These are phyloP conservation scores for Ptychobarbus kaznakovi DNA, from an alignment of 2,797 vertebrate species.

Conservation along the genomic window DNA sequence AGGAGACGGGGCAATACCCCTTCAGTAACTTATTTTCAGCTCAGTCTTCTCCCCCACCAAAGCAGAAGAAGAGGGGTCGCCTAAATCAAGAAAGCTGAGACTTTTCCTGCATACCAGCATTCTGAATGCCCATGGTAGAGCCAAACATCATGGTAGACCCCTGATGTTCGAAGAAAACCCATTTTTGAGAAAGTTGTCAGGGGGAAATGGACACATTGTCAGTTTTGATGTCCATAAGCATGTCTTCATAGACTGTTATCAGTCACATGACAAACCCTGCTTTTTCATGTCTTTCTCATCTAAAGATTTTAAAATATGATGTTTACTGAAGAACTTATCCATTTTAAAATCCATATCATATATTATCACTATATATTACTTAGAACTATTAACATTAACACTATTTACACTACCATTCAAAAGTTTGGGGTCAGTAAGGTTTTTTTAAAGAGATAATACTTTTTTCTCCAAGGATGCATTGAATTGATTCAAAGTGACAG, in stretches of 20 bases:
- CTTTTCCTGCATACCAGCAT: conserved; percentile 20
- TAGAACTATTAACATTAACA: not conserved
- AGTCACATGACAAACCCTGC: not conserved
- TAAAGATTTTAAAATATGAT: conserved; percentile 2
- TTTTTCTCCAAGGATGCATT: not conserved
- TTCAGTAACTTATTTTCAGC: conserved; percentile 50
- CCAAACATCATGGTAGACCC: conserved; percentile 38
- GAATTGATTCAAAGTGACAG: not conserved
- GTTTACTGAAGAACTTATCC: not conserved
- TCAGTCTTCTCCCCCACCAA: not conserved
- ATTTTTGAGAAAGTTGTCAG: conserved; percentile 29
- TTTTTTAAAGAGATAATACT: not conserved
- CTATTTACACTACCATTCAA: not conserved
- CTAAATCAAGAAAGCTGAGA: conserved; percentile 41
- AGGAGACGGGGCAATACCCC: conserved; percentile 21
- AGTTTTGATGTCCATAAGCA: conserved; percentile 34
- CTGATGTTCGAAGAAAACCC: conserved; percentile 20
- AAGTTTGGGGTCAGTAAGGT: not conserved
- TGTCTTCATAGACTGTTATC: conserved; percentile 15
- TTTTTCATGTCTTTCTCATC: not conserved
- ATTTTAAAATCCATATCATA: conserved; percentile 1
- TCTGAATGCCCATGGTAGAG: conserved; percentile 39
- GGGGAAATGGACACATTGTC: conserved; percentile 3
- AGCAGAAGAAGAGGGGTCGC: conserved; percentile 43
- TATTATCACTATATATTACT: not conserved